Evolutionary conservation across 2,888 invertebrate species (phyloP).

Genomic region (Calameuta filiformis): DNA sequence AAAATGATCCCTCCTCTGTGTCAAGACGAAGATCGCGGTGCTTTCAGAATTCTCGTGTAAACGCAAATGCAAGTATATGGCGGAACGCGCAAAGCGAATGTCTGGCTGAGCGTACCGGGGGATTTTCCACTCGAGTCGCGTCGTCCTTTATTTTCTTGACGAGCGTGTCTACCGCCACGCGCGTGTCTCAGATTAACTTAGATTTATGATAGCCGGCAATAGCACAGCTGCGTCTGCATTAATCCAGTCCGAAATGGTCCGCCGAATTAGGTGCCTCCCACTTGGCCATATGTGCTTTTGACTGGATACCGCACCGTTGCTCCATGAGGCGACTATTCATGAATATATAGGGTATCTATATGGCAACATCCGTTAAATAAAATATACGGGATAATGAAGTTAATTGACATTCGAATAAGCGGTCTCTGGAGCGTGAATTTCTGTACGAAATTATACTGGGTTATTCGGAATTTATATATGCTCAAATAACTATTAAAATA

Average conservation of each 20-base stretch:
- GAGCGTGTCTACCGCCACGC: constrained; percentile 31
- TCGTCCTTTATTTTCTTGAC: constrained; percentile 29
- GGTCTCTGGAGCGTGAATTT: constrained; percentile 19
- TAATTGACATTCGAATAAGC: constrained; percentile 32
- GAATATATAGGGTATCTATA: neutral
- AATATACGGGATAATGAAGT: constrained; percentile 26
- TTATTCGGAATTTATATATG: too few relatives aligned
- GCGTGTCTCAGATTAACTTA: constrained; percentile 50
- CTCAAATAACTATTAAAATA: too few relatives aligned
- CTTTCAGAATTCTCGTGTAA: too few relatives aligned
- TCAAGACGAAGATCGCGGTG: too few relatives aligned
- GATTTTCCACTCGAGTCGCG: too few relatives aligned
- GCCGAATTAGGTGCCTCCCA: constrained; percentile 32
- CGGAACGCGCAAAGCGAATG: too few relatives aligned
- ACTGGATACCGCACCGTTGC: constrained; percentile 33
- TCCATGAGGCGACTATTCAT: constrained; percentile 6
- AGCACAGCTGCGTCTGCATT: constrained; percentile 54
- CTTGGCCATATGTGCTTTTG: constrained; percentile 38
- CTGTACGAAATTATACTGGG: neutral
- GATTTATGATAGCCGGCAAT: constrained; percentile 49
- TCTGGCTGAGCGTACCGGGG: too few relatives aligned
- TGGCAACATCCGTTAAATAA: constrained; percentile 19
- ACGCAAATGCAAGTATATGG: too few relatives aligned
- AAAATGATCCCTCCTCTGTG: too few relatives aligned
- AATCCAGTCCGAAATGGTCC: constrained; percentile 50